These are phyloP conservation scores for Eudemis profundana DNA, from an alignment of 2,888 invertebrate species.

Conservation along the genomic window DNA sequence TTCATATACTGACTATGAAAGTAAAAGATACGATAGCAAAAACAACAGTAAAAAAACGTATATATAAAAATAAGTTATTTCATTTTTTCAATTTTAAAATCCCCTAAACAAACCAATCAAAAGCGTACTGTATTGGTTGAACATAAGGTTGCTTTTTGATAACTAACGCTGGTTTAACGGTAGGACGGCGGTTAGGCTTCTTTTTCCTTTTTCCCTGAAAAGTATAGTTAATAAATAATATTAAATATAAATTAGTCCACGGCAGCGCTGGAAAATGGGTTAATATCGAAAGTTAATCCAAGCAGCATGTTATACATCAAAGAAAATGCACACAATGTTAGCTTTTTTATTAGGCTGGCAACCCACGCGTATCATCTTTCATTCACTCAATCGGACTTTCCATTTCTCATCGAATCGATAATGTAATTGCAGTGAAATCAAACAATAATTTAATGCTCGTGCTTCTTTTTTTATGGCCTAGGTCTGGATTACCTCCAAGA, in stretches of 20 bases:
- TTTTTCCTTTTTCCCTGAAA: conserved; percentile 70
- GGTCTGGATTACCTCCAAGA: too few relatives aligned
- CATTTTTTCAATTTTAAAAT: conserved; percentile 47
- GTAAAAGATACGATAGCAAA: too few relatives aligned
- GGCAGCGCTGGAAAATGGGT: conserved; percentile 46
- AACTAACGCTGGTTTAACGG: conserved; percentile 57
- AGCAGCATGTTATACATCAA: conserved; percentile 25
- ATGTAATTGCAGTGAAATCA: not conserved
- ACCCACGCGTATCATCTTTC: not conserved
- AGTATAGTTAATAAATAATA: conserved; percentile 45
- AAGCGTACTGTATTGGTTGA: conserved; percentile 57
- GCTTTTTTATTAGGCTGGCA: not conserved
- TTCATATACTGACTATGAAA: too few relatives aligned
- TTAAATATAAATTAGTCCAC: conserved; percentile 25
- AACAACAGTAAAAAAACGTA: conserved; percentile 45
- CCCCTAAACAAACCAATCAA: conserved; percentile 60
- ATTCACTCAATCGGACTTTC: conserved; percentile 16
- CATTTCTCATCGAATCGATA: conserved; percentile 1
- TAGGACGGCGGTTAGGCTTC: conserved; percentile 51
- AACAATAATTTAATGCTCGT: too few relatives aligned
- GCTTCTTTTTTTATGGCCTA: too few relatives aligned
- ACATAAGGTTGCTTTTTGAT: conserved; percentile 48
- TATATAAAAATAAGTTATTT: too few relatives aligned
- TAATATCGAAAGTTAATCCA: conserved; percentile 36
- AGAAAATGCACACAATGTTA: conserved; percentile 8